A percentile compares a stretch with the other conserved stretches of the same genome.
phyloP scores from a whole-genome alignment of 2,113 vertebrate genomes.

The Megalops atlanticus region DNA sequence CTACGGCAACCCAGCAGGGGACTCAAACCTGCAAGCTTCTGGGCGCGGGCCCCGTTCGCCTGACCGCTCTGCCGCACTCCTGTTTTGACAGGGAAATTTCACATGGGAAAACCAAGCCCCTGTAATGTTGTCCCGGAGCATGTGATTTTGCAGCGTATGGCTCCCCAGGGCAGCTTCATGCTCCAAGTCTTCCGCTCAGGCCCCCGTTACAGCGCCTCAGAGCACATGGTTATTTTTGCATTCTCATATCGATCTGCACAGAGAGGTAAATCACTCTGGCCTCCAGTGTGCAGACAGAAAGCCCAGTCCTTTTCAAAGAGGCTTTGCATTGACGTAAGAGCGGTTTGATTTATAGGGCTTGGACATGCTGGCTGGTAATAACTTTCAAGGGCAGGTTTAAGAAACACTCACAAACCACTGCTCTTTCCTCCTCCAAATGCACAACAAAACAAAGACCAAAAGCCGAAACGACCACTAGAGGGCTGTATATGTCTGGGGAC shows the following conservation, averaged over 20 bases:
- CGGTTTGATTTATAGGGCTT: conserved; percentile 38
- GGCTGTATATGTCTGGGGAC: conserved; percentile 68
- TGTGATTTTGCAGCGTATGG: conserved; percentile 65
- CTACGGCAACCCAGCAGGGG: too few species aligned
- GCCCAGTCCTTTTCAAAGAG: not conserved
- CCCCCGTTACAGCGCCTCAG: not conserved
- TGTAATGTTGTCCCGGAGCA: conserved; percentile 70
- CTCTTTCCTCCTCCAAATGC: conserved; percentile 29
- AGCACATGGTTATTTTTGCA: not conserved
- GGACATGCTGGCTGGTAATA: conserved; percentile 39
- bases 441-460: not conserved
- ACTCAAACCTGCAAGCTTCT: too few species aligned
- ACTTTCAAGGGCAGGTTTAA: conserved; percentile 52
- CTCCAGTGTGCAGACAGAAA: conserved; percentile 7
- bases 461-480: conserved; percentile 68
- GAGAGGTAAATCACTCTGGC: conserved; percentile 20
- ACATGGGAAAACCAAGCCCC: conserved; percentile 68
- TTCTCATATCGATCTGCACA: conserved; percentile 3
- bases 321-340: conserved; percentile 42
- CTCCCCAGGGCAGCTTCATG: conserved; percentile 63
- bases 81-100: conserved; percentile 29
- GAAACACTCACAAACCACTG: conserved; percentile 49
- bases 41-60: too few species aligned
- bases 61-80: not conserved
- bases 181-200: conserved; percentile 39